Percentiles rank a stretch among this genome's conserved stretches.
Evolutionary conservation across 1,140 invertebrate species (phyloP).

Genomic region (Caenorhabditis latens): DNA sequence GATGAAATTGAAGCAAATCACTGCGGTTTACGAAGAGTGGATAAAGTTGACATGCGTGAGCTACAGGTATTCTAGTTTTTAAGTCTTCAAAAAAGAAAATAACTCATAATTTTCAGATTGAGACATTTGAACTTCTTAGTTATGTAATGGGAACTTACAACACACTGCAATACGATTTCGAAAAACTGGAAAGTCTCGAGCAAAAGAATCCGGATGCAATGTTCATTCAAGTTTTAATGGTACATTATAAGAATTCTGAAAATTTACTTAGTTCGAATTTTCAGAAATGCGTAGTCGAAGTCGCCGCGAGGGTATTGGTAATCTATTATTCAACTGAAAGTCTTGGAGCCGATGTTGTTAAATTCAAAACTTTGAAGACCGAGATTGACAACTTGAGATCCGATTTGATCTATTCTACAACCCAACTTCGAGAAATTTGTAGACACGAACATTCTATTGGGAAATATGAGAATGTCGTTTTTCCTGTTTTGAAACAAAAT

Average conservation of each 20-base stretch:
- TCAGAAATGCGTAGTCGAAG: not conserved
- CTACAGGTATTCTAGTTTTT: too few species aligned
- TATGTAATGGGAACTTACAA: not conserved
- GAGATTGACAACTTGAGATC: not conserved
- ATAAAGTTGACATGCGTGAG: too few species aligned
- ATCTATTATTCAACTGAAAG: not conserved
- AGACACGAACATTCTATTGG: not conserved
- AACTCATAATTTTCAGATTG: not conserved
- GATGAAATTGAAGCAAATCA: too few species aligned
- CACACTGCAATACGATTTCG: not conserved
- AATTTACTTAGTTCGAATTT: not conserved
- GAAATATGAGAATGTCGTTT: not conserved
- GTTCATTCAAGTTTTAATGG: not conserved
- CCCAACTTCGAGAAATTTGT: not conserved
- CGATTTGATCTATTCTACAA: not conserved
- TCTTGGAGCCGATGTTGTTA: not conserved
- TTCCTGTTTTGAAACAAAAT: not conserved
- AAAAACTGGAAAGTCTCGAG: not conserved
- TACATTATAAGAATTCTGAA: not conserved
- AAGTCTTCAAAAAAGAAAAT: too few species aligned
- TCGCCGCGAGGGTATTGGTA: not conserved
- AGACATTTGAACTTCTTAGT: not conserved
- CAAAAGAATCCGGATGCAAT: not conserved
- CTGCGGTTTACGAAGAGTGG: too few species aligned
- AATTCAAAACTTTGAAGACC: not conserved